Base-by-base conservation (phyloP, 2,113 vertebrate species). In the Mohoua ochrocephala region DNA sequence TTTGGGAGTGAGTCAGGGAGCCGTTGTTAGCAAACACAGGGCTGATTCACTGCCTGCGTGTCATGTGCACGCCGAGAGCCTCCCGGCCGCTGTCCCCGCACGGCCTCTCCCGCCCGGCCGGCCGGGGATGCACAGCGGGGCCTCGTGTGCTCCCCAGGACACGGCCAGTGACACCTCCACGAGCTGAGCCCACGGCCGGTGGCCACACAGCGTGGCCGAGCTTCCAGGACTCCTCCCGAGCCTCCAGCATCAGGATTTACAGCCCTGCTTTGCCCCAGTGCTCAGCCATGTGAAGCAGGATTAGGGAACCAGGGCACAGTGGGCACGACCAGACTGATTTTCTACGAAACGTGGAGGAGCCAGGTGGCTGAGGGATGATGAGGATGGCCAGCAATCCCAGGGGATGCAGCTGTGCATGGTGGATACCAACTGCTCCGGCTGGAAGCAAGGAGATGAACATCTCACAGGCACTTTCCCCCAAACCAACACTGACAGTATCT, bases 191-290 rank as follows among this genome's bases (percentile, higher is more conserved):
- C 49, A 60, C 33, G 33, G 53, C 64, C 4, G 15, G 9, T 15
- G 13, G 56, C 53, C n/a, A 13, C 12, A 3, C 3, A 1, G 49
- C 4, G 17, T 5, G 7, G 19, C 26, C 0, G 2, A 47, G 39
- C 47, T 30, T 1, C 33, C 47, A 11, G 37, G 16, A 11, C 20
- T 84, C 52, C 74, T 39, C 20, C 65, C 0, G 52, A 19, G 21
- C 22, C 59, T 35, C 20, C 5, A 15, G 35, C 24, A 44, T 2
- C 61, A n/a, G 82, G 31, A 45, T 26, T 60, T 28, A 27, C 37
- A 41, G 64, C 60, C n/a, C 54, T 42, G 59, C 69, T 67, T n/a
- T 57, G 41, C 35, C 60, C 69, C 50, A 17, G 54, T 0, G 8
- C 82, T 63, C 31, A 7, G 54, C 59, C 17, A 0, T 1, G 13